These are phyloP conservation scores for Chamaetylas fuelleborni DNA, from an alignment of 2,113 vertebrate species.

Conservation along the genomic window DNA sequence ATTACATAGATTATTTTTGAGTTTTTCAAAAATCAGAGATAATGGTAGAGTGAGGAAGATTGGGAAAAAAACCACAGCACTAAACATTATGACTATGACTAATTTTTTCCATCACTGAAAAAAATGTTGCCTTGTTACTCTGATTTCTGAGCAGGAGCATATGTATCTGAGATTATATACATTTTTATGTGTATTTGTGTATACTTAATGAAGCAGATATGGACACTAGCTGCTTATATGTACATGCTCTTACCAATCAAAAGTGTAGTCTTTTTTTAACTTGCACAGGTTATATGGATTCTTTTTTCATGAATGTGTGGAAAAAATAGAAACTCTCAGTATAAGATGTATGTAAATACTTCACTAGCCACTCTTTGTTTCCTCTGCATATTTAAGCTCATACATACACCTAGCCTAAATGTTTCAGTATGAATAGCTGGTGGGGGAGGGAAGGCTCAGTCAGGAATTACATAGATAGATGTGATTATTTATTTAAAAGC, in stretches of 20 bases:
- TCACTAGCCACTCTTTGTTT: not conserved
- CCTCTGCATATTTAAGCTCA: not conserved
- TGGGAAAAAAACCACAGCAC: not conserved
- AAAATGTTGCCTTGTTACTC: not conserved
- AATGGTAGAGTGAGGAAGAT: not conserved
- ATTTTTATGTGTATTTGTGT: not conserved
- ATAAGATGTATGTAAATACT: not conserved
- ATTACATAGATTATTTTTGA: not conserved
- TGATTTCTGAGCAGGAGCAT: not conserved
- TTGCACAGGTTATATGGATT: not conserved
- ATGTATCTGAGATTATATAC: not conserved
- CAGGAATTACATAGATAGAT: conserved; percentile 29
- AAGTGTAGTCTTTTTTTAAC: not conserved
- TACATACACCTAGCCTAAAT: not conserved
- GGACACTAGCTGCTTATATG: not conserved
- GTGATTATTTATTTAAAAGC: conserved; percentile 42
- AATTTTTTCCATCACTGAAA: not conserved
- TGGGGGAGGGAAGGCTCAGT: not conserved
- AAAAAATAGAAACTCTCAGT: not conserved
- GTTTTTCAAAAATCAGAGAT: not conserved
- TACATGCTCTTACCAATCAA: not conserved
- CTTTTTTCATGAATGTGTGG: not conserved
- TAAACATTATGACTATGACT: not conserved
- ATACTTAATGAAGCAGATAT: not conserved
- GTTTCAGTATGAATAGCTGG: not conserved